phyloP scores from a whole-genome alignment of 2,797 vertebrate genomes.

The Potorous gilbertii region DNA sequence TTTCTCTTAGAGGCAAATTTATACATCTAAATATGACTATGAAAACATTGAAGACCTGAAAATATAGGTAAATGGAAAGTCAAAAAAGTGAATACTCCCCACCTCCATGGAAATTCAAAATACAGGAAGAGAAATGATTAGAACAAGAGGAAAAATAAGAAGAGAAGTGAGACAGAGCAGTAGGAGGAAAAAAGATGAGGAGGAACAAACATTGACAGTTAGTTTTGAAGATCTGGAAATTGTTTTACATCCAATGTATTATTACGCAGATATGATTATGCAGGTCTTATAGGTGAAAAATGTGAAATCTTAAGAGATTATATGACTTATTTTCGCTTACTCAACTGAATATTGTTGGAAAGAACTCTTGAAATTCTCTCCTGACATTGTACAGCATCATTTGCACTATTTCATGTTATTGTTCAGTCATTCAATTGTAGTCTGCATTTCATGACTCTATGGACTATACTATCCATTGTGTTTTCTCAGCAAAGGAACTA shows the following conservation, averaged over 20 bases:
- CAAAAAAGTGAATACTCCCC: background rate
- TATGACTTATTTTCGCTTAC: too few species aligned
- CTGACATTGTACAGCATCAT: too few species aligned
- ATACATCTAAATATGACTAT: background rate
- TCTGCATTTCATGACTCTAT: too few species aligned
- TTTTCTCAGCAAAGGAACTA: too few species aligned
- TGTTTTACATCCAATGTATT: background rate
- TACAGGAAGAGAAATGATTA: background rate
- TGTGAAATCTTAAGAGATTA: background rate
- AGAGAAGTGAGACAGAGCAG: background rate
- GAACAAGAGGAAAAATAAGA: background rate
- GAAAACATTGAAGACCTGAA: background rate
- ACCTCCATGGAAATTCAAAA: background rate
- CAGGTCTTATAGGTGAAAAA: background rate
- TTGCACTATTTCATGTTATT: too few species aligned
- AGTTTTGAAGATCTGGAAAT: background rate
- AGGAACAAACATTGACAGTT: background rate
- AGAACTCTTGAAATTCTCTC: background rate
- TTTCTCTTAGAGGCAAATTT: background rate
- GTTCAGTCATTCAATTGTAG: too few species aligned
- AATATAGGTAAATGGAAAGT: background rate
- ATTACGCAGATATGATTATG: background rate
- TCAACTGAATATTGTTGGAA: background rate
- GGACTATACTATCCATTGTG: too few species aligned
- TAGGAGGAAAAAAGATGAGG: background rate